phyloP scores from a whole-genome alignment of 2,888 invertebrate genomes.

The Watsonalla cultraria region DNA sequence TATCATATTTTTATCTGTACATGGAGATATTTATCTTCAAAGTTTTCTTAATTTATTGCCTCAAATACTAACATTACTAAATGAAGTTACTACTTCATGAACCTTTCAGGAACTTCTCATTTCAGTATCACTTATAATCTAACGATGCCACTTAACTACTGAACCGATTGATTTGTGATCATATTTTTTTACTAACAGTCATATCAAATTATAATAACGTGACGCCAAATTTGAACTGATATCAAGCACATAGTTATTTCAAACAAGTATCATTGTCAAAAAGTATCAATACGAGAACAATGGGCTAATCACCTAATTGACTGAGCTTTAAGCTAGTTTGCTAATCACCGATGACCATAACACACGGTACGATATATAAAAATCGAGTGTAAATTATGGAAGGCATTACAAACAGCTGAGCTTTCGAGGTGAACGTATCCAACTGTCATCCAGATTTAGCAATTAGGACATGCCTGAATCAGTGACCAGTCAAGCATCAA shows the following conservation, averaged over 20 bases:
- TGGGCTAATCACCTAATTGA: constrained; percentile 25
- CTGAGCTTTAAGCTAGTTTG: constrained; percentile 24
- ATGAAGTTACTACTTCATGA: no score
- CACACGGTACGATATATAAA: constrained; percentile 39
- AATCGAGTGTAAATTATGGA: constrained; percentile 29
- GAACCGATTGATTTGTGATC: no score
- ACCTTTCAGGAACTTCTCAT: no score
- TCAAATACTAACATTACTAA: no score
- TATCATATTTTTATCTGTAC: neutral
- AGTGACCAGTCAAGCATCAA: constrained; percentile 6
- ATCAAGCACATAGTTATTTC: no score
- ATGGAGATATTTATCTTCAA: no score
- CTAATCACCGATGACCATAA: constrained; percentile 28
- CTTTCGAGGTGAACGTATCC: constrained; percentile 34
- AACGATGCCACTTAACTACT: no score
- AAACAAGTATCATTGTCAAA: neutral
- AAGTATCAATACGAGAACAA: constrained; percentile 15
- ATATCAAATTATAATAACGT: no score
- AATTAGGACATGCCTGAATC: constrained; percentile 20
- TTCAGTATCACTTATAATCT: no score
- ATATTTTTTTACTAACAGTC: no score
- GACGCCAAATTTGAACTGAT: no score
- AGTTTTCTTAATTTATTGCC: no score
- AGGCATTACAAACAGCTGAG: constrained; percentile 30
- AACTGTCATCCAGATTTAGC: constrained; percentile 6